Evolutionary conservation across 92 coral and sea anemone genomes (phyloP).

Genomic region (Palythoa heliodiscus): DNA sequence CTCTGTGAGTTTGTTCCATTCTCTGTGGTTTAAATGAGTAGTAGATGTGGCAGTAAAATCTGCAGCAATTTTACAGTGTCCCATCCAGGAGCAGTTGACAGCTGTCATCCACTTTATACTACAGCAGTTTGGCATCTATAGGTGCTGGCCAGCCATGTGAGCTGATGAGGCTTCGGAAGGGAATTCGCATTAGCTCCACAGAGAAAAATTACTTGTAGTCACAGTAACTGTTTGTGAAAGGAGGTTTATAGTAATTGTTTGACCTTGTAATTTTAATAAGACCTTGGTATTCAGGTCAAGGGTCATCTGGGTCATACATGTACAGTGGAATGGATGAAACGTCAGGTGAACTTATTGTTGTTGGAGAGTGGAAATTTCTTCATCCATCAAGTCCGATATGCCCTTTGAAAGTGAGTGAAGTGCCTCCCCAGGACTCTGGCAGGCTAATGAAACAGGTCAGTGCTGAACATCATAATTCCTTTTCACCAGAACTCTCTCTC

Average conservation of each 20-base stretch:
- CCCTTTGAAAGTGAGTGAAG: constrained; percentile 64
- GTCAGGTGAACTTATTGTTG: constrained; percentile 87
- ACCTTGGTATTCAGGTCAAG: constrained; percentile 62
- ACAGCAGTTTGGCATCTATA: no score
- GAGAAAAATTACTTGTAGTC: constrained; percentile 32
- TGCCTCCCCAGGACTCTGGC: constrained; percentile 55
- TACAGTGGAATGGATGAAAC: constrained; percentile 81
- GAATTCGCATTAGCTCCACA: no score
- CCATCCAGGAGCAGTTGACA: no score
- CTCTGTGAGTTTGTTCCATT: no score
- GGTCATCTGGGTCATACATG: constrained; percentile 84
- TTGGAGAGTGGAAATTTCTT: constrained; percentile 79
- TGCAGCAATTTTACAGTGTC: no score
- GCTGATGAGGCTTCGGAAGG: no score
- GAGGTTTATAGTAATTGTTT: constrained; percentile 68
- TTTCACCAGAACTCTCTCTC: no score
- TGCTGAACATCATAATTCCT: background rate
- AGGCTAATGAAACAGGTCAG: constrained; percentile 52
- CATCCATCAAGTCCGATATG: constrained; percentile 52
- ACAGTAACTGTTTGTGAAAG: constrained; percentile 49
- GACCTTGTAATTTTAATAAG: constrained; percentile 25
- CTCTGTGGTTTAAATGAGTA: no score
- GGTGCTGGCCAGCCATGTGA: no score
- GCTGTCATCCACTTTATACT: no score
- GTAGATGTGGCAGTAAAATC: no score